Evolutionary conservation across 2,888 invertebrate genomes (phyloP), one percentile per base, ranked within the genome.

Genomic region (Rhogogaster chlorosoma): DNA sequence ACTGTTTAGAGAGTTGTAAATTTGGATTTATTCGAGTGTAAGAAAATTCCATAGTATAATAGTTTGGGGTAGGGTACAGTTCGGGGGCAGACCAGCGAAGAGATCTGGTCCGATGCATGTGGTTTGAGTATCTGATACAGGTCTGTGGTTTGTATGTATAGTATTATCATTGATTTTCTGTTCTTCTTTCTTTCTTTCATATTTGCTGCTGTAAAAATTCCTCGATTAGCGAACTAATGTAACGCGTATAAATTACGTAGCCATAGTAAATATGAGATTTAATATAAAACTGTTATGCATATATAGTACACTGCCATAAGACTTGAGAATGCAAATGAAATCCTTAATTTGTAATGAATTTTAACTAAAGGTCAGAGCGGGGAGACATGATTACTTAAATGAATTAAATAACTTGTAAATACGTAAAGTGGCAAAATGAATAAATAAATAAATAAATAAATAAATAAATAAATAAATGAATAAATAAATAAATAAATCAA

Each of bases 241-340:
- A 15, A 67, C 29, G 15, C 29, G 36, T 38, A 42, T 38, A 18
- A 42, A 22, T 53, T 67, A 49, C 49, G 15, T 45, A 49, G 77
- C 49, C 29, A 61, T 61, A 61, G 38, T 77, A 53, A 22, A 9
- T 53, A 49, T 77, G 77, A 77, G 29, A 57, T 53, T 53, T 49
- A 61, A 38, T n/a, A 38, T 57, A n/a, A 36, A 57, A 61, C 53
- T 78, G 38, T 57, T 57, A 22, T 22, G 49, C 61, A 80, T 49
- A 86, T 89, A 86, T 89, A 88, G 87, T 86, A 88, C 90, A 90
- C 91, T 90, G 90, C 90, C 90, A 91, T 85, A 87, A 87, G 75
- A 89, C 86, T 88, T 86, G 87, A 85, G 71, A 87, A 82, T 83
- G 85, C 86, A 42, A 83, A 78, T 61, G 32, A 78, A 86, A 82